A percentile compares a stretch with the other conserved stretches of the same genome.
Evolutionary conservation across 1,140 invertebrate genomes (phyloP).

Genomic region (Leptestheria dahalacensis): DNA sequence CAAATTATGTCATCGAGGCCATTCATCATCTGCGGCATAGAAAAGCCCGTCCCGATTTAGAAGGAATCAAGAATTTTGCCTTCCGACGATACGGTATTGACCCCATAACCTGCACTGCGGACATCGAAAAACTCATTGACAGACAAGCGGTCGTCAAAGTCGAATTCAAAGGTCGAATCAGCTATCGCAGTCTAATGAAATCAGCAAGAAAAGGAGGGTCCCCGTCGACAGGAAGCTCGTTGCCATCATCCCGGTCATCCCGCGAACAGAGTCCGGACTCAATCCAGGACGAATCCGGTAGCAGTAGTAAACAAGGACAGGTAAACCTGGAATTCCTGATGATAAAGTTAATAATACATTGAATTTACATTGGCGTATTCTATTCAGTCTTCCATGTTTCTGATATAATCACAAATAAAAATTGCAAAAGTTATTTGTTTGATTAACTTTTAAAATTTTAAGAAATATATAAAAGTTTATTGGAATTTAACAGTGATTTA

Average conservation of each 20-base stretch:
- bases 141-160: slow-evolving; percentile 62
- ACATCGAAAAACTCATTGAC: slow-evolving; percentile 56
- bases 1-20: slow-evolving; percentile 39
- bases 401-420: too few relatives aligned
- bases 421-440: too few relatives aligned
- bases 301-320: too few relatives aligned
- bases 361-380: too few relatives aligned
- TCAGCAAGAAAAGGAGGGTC: slow-evolving; percentile 24
- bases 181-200: slow-evolving; percentile 57
- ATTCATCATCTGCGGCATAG: slow-evolving; percentile 64
- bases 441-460: too few relatives aligned
- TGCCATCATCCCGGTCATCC: neutral
- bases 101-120: slow-evolving; percentile 49
- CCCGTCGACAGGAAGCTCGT: neutral
- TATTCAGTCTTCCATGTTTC: too few relatives aligned
- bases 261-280: slow-evolving; percentile 8
- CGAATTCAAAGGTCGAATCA: slow-evolving; percentile 69
- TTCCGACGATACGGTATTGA: slow-evolving; percentile 52
- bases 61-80: slow-evolving; percentile 65
- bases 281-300: too few relatives aligned
- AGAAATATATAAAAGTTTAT: too few relatives aligned
- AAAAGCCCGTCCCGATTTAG: slow-evolving; percentile 65
- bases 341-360: too few relatives aligned
- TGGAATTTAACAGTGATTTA: too few relatives aligned
- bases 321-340: too few relatives aligned